phyloP scores from a whole-genome alignment of 1,140 invertebrate genomes.

The Drosophila mayri region DNA sequence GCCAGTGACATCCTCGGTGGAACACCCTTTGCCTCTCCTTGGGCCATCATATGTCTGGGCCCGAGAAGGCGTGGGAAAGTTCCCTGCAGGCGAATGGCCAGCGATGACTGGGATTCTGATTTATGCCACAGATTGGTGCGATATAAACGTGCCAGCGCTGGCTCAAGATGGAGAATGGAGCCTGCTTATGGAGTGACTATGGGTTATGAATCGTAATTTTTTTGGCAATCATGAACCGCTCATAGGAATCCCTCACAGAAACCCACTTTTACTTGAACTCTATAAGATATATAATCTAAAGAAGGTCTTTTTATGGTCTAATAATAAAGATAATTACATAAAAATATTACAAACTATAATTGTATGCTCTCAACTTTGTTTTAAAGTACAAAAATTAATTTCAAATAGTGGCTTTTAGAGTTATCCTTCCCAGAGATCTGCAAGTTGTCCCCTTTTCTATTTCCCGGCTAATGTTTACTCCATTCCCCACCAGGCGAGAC shows the following conservation, averaged over 20 bases:
- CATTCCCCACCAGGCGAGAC: slow-evolving; percentile 9
- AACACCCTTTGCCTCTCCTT: slow-evolving; percentile 12
- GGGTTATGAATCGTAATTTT: slow-evolving; percentile 28
- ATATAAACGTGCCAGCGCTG: slow-evolving; percentile 64
- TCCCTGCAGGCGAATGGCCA: slow-evolving; percentile 36
- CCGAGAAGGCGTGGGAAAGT: slow-evolving; percentile 69
- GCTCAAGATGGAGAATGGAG: slow-evolving; percentile 27
- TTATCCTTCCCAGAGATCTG: slow-evolving; percentile 7
- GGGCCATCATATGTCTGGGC: slow-evolving; percentile 30
- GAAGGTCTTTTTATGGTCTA: not conserved
- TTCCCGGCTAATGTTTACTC: slow-evolving; percentile 38
- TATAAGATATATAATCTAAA: not conserved
- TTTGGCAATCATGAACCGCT: slow-evolving; percentile 9
- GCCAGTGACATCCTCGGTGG: slow-evolving; percentile 20
- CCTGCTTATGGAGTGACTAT: slow-evolving; percentile 20
- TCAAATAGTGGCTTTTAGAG: not conserved
- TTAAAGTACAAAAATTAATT: not conserved
- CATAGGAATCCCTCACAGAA: not conserved
- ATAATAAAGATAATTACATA: not conserved
- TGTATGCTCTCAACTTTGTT: too few species aligned
- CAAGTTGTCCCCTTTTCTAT: not conserved
- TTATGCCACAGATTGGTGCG: slow-evolving; percentile 67
- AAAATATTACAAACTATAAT: too few species aligned
- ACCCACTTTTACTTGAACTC: not conserved
- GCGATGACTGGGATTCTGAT: slow-evolving; percentile 65